A percentile compares a stretch with the other conserved stretches of the same genome.
These are phyloP conservation scores for Epinephelus fuscoguttatus DNA, from an alignment of 2,113 vertebrate genomes.

Conservation along the genomic window DNA sequence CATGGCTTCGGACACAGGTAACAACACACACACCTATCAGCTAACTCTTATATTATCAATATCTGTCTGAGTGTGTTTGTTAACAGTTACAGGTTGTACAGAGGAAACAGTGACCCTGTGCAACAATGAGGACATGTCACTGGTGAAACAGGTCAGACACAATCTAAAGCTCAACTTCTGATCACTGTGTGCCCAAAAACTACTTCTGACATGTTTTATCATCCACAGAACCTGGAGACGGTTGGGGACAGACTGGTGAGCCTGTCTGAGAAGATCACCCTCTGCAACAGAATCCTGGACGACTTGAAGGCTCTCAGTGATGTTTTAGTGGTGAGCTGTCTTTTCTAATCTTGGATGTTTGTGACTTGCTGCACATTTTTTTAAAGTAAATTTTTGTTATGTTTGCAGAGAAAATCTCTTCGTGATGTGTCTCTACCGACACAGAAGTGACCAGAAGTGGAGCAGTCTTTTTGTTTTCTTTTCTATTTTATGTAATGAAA, in stretches of 20 bases:
- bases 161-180: too few relatives aligned
- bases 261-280: slow-evolving; percentile 51
- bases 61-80: not conserved
- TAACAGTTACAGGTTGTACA: slow-evolving; percentile 10
- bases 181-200: fast-evolving
- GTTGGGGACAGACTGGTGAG: slow-evolving; percentile 32
- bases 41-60: fast-evolving
- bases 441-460: slow-evolving; percentile 37
- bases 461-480: not conserved
- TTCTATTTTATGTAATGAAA: not conserved
- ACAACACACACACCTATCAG: not conserved
- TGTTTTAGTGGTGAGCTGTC: slow-evolving; percentile 65
- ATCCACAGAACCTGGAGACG: slow-evolving; percentile 28
- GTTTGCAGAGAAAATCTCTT: slow-evolving; percentile 66
- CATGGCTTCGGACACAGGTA: slow-evolving; percentile 69
- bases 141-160: slow-evolving; percentile 37
- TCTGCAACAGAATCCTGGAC: slow-evolving; percentile 64
- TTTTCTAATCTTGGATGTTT: not conserved
- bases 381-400: not conserved
- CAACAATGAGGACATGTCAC: not conserved
- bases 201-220: too few relatives aligned
- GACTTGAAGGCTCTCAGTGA: slow-evolving; percentile 69
- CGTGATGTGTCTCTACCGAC: slow-evolving; percentile 41
- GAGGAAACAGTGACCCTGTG: not conserved
- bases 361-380: not conserved